phyloP scores from a whole-genome alignment of 2,888 invertebrate species.

The Brachycybe producta region DNA sequence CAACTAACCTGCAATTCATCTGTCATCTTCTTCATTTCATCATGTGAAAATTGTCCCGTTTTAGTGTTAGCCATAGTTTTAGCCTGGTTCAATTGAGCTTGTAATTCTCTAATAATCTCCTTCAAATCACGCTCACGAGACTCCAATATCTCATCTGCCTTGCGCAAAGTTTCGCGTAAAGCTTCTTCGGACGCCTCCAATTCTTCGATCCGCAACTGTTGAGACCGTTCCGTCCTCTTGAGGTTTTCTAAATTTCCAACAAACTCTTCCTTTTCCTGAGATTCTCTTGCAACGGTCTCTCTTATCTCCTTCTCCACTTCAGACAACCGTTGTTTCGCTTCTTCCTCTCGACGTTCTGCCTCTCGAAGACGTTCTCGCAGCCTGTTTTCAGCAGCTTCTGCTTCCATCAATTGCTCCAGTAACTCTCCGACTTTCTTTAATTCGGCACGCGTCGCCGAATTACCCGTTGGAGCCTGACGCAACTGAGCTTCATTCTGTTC shows the following conservation, averaged over 20 bases:
- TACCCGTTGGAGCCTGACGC: slow-evolving; percentile 20
- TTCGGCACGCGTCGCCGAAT: slow-evolving; percentile 11
- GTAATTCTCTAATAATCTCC: slow-evolving; percentile 37
- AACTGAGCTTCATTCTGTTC: slow-evolving; percentile 31
- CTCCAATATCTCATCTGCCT: slow-evolving; percentile 39
- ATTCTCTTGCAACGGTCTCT: slow-evolving; percentile 15
- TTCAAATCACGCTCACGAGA: slow-evolving; percentile 41
- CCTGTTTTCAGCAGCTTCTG: slow-evolving; percentile 15
- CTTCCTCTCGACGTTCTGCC: slow-evolving; percentile 3
- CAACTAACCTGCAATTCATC: slow-evolving; percentile 2
- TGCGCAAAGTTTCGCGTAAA: slow-evolving; percentile 28
- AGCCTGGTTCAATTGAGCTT: slow-evolving; percentile 26
- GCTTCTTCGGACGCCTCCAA: slow-evolving; percentile 22
- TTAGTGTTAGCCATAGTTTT: slow-evolving; percentile 33
- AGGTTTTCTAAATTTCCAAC: slow-evolving; percentile 25
- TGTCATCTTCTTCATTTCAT: slow-evolving; percentile 6
- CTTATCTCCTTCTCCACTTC: slow-evolving; percentile 21
- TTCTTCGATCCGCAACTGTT: slow-evolving; percentile 45
- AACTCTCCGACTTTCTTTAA: slow-evolving; percentile 18
- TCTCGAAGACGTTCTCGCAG: slow-evolving; percentile 11
- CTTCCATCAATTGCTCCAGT: slow-evolving; percentile 15
- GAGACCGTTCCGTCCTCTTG: slow-evolving; percentile 40
- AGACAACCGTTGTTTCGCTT: slow-evolving; percentile 22
- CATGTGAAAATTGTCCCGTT: no score
- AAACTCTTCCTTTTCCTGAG: slow-evolving; percentile 22